Evolutionary conservation across 92 coral and sea anemone genomes (phyloP), one percentile per base, ranked within the genome.

Genomic region (Umimayanthus kanabou): DNA sequence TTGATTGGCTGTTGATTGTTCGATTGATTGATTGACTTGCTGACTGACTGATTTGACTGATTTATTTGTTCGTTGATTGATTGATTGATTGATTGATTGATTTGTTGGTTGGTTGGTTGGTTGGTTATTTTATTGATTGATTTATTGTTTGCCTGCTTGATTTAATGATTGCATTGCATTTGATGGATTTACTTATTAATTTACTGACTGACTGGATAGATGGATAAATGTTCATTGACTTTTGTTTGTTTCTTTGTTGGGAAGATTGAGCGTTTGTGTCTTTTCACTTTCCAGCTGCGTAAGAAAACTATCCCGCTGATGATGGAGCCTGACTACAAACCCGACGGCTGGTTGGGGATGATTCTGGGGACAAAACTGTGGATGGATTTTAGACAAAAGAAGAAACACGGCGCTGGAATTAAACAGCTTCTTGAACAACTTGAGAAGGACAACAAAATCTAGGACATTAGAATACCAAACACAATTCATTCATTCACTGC

Each of bases 321-420:
- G 95, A 88, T 92, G 93, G 91, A 92, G 9, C 57, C 49, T 14
- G 82, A 84, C 39, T 92, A 92, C 81, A 61, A 75, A 37, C 90
- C 94, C 23, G 92, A 92, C 39, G 94, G 94, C 22, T 92, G 94
- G 94, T 79, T 92, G 30, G 94, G 94, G 14, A 87, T 92, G 84
- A 87, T 92, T 28, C 77, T 92, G 83, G 94, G 94, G 42, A 83
- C 94, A 50, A 92, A 90, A 80, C 89, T 92, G 33, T 92, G 94
- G 94, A 82, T 89, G 55, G 94, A 92, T 70, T 79, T 92, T 47
- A 89, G 90, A 85, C 67, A 79, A 42, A 70, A 73, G 70, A 18
- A 78, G 40, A 84, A 80, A 14, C 3, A 82, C 2, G 71, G 58
- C 26, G 77, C 90, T 10, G 87, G 77, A 13, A 43, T 53, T 15